Evolutionary conservation across 2,113 vertebrate species (phyloP), one percentile per base, ranked within the genome.

Genomic region (Talpa occidentalis): DNA sequence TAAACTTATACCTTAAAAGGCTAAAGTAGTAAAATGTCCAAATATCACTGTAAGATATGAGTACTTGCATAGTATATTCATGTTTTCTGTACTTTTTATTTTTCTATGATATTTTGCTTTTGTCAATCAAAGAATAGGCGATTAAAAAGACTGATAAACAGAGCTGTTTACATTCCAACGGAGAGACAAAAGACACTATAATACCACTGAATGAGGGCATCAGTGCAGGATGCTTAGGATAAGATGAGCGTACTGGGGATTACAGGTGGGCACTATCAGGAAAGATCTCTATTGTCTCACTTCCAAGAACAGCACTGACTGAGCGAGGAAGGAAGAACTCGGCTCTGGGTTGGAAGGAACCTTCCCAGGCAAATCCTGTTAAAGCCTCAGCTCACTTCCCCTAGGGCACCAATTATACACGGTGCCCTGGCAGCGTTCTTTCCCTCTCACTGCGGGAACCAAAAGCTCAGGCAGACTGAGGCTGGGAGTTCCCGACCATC

Each of bases 131-230:
- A 70, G 35, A 87, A 67, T 54, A 6, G 10, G 6, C 12, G 16
- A 69, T 49, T 88, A 81, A 72, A 93, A 92, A 85, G 47, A 93
- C 32, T 90, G 80, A 72, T 35, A 76, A 91, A 70, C 52, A 67
- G 67, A 73, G 78, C 11, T 56, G n/a, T 78, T 88, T 77, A 54
- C 64, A 94, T 79, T 77, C 30, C 40, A 91, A 77, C 19, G 19
- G 3, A 17, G 44, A 90, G 60, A 95, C 67, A 88, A 44, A 44
- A 77, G 32, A 66, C 37, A 82, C 17, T 76, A 30, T 60, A 42
- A 64, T 30, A 73, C 54, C 73, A 90, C 21, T 95, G 52, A 92
- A 35, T 84, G 37, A 54, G 32, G 70, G 40, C 64, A 95, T 24
- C n/a, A 28, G 69, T 16, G 10, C 16, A 72, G 10, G 85, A 86